Conservation (phyloP, 2,797 vertebrate species). For the Mionectes olivaceus region DNA sequence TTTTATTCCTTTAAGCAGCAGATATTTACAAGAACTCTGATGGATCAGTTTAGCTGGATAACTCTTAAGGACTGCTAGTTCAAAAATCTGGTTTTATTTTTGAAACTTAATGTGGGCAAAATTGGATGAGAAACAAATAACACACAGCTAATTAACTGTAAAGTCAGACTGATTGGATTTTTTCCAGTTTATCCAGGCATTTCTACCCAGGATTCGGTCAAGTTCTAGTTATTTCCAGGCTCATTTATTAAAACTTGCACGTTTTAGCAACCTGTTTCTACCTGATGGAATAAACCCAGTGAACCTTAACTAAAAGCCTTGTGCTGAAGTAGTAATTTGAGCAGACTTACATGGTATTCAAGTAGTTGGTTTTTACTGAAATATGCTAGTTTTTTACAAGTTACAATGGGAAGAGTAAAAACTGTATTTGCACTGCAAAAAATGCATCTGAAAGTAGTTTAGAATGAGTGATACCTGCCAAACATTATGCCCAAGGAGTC, state of each 20-base stretch:
- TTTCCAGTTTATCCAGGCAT: background rate
- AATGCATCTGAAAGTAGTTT: background rate
- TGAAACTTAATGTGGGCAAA: background rate
- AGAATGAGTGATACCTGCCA: background rate
- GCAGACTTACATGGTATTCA: background rate
- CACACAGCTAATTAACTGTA: background rate
- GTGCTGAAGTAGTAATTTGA: background rate
- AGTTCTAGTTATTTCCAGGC: conserved; percentile 6
- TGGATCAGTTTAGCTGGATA: background rate
- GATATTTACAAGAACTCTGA: background rate
- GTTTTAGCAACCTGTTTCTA: background rate
- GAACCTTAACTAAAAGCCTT: background rate
- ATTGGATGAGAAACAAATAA: background rate
- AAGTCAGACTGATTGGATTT: background rate
- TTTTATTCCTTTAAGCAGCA: background rate
- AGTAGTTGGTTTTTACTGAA: background rate
- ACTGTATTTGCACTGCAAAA: background rate
- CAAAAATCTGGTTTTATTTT: background rate
- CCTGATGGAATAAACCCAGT: background rate
- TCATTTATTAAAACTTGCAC: background rate
- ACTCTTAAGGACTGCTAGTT: background rate
- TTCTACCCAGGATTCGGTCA: background rate
- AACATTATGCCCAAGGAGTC: background rate
- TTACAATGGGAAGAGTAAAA: background rate
- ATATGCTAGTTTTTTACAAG: background rate